Evolutionary conservation across 2,888 invertebrate genomes (phyloP).

Genomic region (Aphodius granarius): DNA sequence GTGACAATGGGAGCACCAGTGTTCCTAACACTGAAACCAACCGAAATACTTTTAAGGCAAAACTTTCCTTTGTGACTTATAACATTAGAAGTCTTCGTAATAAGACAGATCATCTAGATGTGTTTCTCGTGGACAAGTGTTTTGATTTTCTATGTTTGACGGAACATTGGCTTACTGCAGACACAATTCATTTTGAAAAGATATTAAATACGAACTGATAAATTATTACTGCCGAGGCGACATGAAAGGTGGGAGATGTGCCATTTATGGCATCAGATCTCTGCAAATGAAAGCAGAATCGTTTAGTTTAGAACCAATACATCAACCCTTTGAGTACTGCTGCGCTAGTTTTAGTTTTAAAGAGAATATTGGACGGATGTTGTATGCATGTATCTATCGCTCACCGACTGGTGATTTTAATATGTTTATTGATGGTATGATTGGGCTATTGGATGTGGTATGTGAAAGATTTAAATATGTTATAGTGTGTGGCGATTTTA

Average conservation of each 20-base stretch:
- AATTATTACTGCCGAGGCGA: neutral
- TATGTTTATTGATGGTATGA: neutral
- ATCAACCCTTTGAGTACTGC: neutral
- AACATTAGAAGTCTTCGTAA: neutral
- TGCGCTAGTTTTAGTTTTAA: neutral
- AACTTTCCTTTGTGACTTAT: neutral
- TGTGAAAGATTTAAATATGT: neutral
- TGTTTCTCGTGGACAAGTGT: neutral
- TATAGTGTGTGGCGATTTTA: neutral
- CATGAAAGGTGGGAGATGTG: neutral
- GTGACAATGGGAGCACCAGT: neutral
- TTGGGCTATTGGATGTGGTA: neutral
- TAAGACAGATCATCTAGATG: neutral
- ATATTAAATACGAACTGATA: neutral
- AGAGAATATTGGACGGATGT: neutral
- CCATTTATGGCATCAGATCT: neutral
- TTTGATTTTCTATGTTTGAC: neutral
- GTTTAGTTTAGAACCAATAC: neutral
- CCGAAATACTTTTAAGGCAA: neutral
- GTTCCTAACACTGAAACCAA: neutral
- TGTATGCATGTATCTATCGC: neutral
- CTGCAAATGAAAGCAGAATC: neutral
- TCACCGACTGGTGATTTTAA: neutral
- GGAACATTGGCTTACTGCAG: neutral
- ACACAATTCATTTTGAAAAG: neutral